Conservation (phyloP, 2,113 vertebrate genomes). For the Menura novaehollandiae region DNA sequence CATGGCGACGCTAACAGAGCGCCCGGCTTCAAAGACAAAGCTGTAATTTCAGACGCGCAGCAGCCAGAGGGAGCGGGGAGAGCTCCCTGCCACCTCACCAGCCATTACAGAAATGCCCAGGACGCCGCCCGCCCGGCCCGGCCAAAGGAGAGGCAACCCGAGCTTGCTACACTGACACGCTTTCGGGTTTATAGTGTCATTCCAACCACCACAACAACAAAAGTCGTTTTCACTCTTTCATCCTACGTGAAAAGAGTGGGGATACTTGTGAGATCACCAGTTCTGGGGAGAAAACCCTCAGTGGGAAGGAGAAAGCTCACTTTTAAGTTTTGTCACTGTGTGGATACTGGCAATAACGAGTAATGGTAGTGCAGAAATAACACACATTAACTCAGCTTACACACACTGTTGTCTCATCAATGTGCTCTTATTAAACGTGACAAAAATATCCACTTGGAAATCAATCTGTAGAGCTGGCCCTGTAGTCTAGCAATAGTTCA, state of each 20-base stretch:
- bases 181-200: background rate
- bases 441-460: background rate
- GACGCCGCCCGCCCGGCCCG: slow-evolving; percentile 16
- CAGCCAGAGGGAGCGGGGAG: slow-evolving; percentile 94
- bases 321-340: background rate
- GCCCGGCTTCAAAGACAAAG: slow-evolving; percentile 92
- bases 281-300: background rate
- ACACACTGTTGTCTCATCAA: background rate
- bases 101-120: slow-evolving; percentile 84
- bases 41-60: slow-evolving; percentile 95
- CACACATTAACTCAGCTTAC: background rate
- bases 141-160: background rate
- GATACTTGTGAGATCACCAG: background rate
- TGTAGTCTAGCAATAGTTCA: background rate
- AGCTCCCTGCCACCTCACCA: slow-evolving; percentile 77
- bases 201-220: background rate
- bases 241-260: background rate
- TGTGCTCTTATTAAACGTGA: background rate
- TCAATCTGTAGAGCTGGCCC: background rate
- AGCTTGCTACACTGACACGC: background rate
- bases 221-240: background rate
- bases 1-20: slow-evolving; percentile 87
- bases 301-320: background rate
- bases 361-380: background rate
- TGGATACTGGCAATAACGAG: background rate